Percentiles rank a stretch among this genome's conserved stretches.
These are phyloP conservation scores for Blennius ocellaris DNA, from an alignment of 2,113 vertebrate genomes.

Conservation along the genomic window DNA sequence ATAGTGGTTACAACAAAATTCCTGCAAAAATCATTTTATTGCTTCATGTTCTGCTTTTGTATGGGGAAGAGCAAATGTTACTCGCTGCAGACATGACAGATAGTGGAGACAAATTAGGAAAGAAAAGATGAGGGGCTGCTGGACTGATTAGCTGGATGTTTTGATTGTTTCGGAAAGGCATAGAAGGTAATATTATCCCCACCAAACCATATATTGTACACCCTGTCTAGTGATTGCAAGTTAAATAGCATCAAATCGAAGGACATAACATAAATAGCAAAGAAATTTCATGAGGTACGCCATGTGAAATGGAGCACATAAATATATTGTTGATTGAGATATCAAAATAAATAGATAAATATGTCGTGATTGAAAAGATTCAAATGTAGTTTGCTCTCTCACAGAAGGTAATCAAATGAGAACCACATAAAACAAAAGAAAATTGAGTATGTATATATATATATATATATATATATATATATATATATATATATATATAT, in stretches of 20 bases:
- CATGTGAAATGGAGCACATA: conserved; percentile 77
- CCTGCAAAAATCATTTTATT: conserved; percentile 92
- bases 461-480: conserved; percentile 6
- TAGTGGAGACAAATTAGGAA: conserved; percentile 49
- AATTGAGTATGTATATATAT: conserved; percentile 30
- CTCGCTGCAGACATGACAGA: conserved; percentile 67
- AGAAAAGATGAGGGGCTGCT: conserved; percentile 56
- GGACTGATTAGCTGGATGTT: conserved; percentile 68
- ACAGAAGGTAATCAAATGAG: conserved; percentile 67
- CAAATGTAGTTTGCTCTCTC: conserved; percentile 60
- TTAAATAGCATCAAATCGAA: conserved; percentile 80
- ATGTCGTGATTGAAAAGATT: conserved; percentile 72
- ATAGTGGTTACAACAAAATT: conserved; percentile 87
- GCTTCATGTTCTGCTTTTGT: conserved; percentile 91
- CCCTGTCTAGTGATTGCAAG: conserved; percentile 77
- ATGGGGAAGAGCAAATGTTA: conserved; percentile 77
- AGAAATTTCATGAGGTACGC: conserved; percentile 73
- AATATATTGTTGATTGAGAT: conserved; percentile 81
- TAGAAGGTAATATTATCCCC: conserved; percentile 77
- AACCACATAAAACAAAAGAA: conserved; percentile 70
- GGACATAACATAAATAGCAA: conserved; percentile 78
- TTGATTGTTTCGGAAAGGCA: conserved; percentile 81
- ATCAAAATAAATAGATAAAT: conserved; percentile 88
- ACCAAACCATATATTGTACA: conserved; percentile 76
- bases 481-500: conserved; percentile 1